These are phyloP conservation scores for Neodiprion pinetum DNA, from an alignment of 1,140 invertebrate species.

Conservation along the genomic window DNA sequence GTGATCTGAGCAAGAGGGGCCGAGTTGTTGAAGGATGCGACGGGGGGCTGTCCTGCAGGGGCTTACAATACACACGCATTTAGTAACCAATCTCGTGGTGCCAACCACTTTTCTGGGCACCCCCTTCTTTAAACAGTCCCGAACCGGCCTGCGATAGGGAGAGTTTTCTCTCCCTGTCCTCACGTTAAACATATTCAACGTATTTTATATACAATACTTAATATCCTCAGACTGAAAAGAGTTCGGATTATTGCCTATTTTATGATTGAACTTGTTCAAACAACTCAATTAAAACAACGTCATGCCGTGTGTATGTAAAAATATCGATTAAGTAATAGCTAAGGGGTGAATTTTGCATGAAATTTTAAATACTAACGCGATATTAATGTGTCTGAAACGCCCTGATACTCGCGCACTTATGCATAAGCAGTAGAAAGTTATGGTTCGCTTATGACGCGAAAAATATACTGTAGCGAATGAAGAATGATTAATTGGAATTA, in stretches of 20 bases:
- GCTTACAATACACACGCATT: conserved; percentile 63
- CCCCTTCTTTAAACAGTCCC: neutral
- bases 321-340: neutral
- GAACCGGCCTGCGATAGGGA: neutral
- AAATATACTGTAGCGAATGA: no score
- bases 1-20: conserved; percentile 74
- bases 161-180: neutral
- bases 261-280: neutral
- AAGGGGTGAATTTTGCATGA: neutral
- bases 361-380: no score
- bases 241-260: neutral
- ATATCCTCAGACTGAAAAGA: neutral
- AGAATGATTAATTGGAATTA: no score
- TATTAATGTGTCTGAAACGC: no score
- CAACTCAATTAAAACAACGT: neutral
- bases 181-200: neutral
- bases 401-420: no score
- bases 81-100: conserved; percentile 61
- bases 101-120: conserved; percentile 27
- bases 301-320: neutral
- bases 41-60: conserved; percentile 68
- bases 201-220: neutral
- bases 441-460: no score
- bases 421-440: no score
- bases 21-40: conserved; percentile 71